Percentiles rank a stretch among this genome's conserved stretches.
phyloP scores from a whole-genome alignment of 64 coral and sea anemone species.

The Hydrozoanthus tunicans region DNA sequence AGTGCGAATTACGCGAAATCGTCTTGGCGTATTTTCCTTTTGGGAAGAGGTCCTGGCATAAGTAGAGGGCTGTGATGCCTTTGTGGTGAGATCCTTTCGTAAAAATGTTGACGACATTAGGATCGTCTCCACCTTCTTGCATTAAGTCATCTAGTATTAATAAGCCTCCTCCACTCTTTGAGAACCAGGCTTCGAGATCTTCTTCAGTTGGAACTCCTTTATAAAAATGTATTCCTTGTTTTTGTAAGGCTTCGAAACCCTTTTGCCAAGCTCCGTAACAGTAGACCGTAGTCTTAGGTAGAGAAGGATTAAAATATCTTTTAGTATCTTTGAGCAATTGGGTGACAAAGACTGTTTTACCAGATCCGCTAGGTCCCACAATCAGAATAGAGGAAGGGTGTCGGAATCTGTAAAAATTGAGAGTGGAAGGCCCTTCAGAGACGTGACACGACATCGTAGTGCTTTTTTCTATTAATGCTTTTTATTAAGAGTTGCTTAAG shows the following conservation, averaged over 20 bases:
- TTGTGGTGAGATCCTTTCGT: constrained; percentile 27
- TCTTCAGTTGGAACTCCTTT: constrained; percentile 30
- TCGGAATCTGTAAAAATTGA: not conserved
- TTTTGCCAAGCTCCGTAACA: constrained; percentile 53
- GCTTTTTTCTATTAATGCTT: constrained; percentile 21
- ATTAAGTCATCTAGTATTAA: constrained; percentile 44
- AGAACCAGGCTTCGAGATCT: constrained; percentile 42
- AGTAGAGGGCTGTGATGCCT: constrained; percentile 39
- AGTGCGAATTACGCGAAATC: too few species aligned
- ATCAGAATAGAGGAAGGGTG: constrained; percentile 26
- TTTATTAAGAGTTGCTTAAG: constrained; percentile 24
- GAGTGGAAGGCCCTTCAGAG: too few species aligned
- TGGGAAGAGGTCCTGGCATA: not conserved
- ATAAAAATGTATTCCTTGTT: constrained; percentile 45
- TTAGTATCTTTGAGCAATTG: too few species aligned
- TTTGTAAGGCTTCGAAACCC: constrained; percentile 42
- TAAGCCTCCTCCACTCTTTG: constrained; percentile 32
- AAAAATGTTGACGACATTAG: too few species aligned
- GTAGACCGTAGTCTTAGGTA: not conserved
- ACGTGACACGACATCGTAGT: constrained; percentile 11
- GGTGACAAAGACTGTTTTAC: too few species aligned
- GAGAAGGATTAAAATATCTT: too few species aligned
- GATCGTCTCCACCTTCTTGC: not conserved
- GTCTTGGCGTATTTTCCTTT: too few species aligned
- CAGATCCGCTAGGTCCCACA: not conserved